These are phyloP conservation scores for Actenoides lindsayi DNA, from an alignment of 2,113 vertebrate species.

Conservation along the genomic window DNA sequence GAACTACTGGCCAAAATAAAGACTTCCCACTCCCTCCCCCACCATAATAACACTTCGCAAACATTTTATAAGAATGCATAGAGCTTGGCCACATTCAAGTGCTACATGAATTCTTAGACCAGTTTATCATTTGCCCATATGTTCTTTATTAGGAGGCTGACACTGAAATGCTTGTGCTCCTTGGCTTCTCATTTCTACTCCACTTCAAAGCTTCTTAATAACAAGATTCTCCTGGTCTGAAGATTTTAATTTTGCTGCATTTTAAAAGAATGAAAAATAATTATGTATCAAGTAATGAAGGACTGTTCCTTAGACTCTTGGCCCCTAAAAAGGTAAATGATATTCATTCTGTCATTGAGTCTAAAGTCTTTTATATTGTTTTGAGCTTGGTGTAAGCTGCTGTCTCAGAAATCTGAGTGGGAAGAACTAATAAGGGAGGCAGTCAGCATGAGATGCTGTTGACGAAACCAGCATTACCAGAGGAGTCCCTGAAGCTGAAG, in stretches of 20 bases:
- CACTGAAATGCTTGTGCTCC: neutral
- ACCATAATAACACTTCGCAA: neutral
- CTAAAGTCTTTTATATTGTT: neutral
- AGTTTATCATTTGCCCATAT: neutral
- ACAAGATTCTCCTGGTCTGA: neutral
- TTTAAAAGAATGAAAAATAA: slow-evolving; percentile 17
- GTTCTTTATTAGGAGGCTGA: neutral
- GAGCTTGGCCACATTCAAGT: neutral
- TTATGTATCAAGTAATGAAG: neutral
- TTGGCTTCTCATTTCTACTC: neutral
- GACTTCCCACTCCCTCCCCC: neutral
- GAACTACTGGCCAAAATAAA: neutral
- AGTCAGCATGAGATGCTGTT: neutral
- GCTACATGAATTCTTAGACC: neutral
- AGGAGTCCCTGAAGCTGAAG: neutral
- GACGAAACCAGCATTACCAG: neutral
- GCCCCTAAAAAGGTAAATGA: neutral
- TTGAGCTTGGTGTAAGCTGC: neutral
- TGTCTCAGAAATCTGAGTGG: neutral
- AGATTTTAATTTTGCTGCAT: neutral
- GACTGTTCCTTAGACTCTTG: neutral
- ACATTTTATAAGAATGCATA: neutral
- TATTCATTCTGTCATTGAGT: neutral
- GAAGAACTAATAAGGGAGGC: neutral
- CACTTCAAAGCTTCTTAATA: slow-evolving; percentile 2